Percentiles rank a stretch among this genome's conserved stretches.
phyloP scores from a whole-genome alignment of 2,888 invertebrate genomes.

The Aphodius granarius region DNA sequence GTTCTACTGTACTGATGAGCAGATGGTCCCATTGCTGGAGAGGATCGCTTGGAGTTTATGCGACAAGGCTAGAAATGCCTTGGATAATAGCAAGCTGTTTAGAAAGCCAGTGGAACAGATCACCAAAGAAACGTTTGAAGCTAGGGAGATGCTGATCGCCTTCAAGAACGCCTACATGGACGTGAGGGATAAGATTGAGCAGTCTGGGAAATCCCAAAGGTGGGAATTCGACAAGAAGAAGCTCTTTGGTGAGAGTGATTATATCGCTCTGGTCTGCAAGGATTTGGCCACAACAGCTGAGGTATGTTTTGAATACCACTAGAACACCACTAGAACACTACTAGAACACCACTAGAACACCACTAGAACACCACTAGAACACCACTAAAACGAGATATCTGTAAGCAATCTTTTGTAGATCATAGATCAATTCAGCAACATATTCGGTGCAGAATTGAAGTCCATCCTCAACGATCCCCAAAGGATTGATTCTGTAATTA shows the following conservation, averaged over 20 bases:
- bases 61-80: constrained; percentile 71
- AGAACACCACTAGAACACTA: no score
- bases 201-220: constrained; percentile 79
- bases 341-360: no score
- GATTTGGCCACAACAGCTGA: constrained; percentile 79
- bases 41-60: constrained; percentile 83
- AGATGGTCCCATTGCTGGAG: constrained; percentile 82
- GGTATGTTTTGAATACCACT: no score
- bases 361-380: no score
- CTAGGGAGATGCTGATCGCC: constrained; percentile 67
- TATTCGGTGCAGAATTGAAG: constrained; percentile 85
- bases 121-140: constrained; percentile 51
- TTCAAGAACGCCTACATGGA: constrained; percentile 79
- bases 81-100: constrained; percentile 75
- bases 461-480: constrained; percentile 86
- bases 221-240: constrained; percentile 90
- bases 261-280: constrained; percentile 76
- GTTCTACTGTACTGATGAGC: constrained; percentile 81
- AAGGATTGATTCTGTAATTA: constrained; percentile 81
- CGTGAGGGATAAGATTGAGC: constrained; percentile 81
- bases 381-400: not conserved
- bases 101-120: constrained; percentile 53
- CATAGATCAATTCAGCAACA: constrained; percentile 84
- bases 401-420: constrained; percentile 57
- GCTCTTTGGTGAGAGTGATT: constrained; percentile 83